Evolutionary conservation across 2,113 vertebrate genomes (phyloP), one percentile per base, ranked within the genome.

Genomic region (Stomatorhinus ivindoensis): DNA sequence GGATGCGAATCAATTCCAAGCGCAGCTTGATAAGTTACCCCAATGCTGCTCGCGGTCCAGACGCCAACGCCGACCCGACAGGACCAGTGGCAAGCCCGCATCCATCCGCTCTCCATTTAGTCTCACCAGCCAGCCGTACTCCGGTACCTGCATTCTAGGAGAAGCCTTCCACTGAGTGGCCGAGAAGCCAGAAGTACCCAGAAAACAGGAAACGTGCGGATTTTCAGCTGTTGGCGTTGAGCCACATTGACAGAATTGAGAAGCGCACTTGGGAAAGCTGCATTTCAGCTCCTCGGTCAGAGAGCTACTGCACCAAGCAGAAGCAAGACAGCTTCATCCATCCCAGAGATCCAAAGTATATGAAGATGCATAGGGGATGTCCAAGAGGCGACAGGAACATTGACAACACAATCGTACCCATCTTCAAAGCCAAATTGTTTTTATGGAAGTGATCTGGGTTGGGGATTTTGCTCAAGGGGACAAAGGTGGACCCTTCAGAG

Each of bases 1-100:
- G 44, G 69, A 91, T 90, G 91, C 88, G 39, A 86, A 92, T 92
- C 91, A 89, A 89, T 91, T 90, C 90, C 48, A 89, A 48, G 58
- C 88, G 48, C 39, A 44, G 91, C 80, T 89, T 87, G 91, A 21
- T 89, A 55, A 39, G 47, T 80, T 88, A 48, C 73, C 35, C 88
- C 47, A 17, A 58, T 1, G 82, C 87, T 80, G 89, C 90, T 91
- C 89, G 88, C 76, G 76, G 42, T 69, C 42, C 31, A 0, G 91
- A 86, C 73, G 58, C 69, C 76, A 90, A 90, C 58, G 86, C 85
- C 87, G 86, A 91, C 80, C 53, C 50, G 39, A 89, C 83, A 83
- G 31, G 91, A 90, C 90, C 42, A 69, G 53, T 42, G 35, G 87
- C 84, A 27, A 76, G 0, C 1, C 69, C 0, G 4, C 2, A 13